Base-by-base conservation (phyloP, 2,888 invertebrate species). In the Incurvaria masculella region DNA sequence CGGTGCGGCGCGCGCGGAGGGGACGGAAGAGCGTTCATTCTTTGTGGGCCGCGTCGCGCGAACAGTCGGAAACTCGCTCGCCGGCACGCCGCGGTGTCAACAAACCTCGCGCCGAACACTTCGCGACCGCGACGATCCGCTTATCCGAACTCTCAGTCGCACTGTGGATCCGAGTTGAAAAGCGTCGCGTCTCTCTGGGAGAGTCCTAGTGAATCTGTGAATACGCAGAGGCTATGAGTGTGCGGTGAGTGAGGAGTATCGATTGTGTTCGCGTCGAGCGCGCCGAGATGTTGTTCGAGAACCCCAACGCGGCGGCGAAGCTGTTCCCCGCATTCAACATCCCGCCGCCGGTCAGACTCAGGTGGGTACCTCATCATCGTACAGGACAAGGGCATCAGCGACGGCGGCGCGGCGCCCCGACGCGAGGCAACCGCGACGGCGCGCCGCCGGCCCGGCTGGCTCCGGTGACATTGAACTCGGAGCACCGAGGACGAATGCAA, bases 241-340 rank as follows among this genome's bases (percentile, higher is more conserved):
- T 43, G 43, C 21, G 20, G 20, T 21, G 17, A 17, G 20, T 43
- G 17, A 20, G 43, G 17, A 8, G 43, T 21, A 21, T 43, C 21
- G 20, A 21, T 43, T 43, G 20, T 43, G 43, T 43, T 18, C 21
- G 17, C 21, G 17, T 43, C 65, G 67, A 63, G 64, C 65, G 63
- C 72, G 67, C 64, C 69, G 69, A 70, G 68, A 87, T 87, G 87
- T 76, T 87, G 71, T 87, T 87, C 70, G 87, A 87, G 73, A 86
- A 82, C 79, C 85, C 86, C 64, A 82, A 83, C 64, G 72, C 73
- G 58, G 69, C 73, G 33, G 86, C 86, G 71, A 80, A 87, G 73
- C 81, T 85, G 68, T 84, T 81, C 69, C 83, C 85, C 60, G 76
- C 78, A 60, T 87, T 86, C 72, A 85, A 82, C 71, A 85, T 87